Evolutionary conservation across 2,113 vertebrate species (phyloP).

Genomic region (Ploceus nigricollis): DNA sequence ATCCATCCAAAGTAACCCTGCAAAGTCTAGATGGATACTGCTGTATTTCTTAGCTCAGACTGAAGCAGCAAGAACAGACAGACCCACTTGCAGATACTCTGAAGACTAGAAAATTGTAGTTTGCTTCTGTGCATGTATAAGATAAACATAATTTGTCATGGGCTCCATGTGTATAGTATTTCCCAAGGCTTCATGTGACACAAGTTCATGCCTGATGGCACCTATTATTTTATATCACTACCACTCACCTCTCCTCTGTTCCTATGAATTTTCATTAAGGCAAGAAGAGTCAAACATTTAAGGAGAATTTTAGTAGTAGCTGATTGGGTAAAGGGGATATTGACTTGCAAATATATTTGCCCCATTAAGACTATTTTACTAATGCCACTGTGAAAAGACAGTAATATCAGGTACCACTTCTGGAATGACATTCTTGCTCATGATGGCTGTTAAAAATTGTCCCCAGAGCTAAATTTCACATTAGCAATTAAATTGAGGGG

Average conservation of each 20-base stretch:
- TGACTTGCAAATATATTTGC: background rate
- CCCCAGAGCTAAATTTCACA: background rate
- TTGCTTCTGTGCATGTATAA: background rate
- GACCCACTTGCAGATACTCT: background rate
- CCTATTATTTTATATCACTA: background rate
- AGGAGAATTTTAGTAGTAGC: background rate
- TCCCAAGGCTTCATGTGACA: background rate
- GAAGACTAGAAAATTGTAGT: background rate
- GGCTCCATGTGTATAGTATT: background rate
- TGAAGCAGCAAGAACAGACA: background rate
- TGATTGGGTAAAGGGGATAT: background rate
- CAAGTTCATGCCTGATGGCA: background rate
- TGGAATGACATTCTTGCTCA: background rate
- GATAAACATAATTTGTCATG: constrained; percentile 10
- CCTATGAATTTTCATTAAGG: background rate
- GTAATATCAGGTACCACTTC: background rate
- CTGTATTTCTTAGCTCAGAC: background rate
- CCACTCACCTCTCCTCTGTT: background rate
- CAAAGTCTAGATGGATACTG: background rate
- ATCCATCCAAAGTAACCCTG: background rate
- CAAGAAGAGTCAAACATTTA: background rate
- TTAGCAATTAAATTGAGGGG: background rate
- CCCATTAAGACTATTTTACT: background rate
- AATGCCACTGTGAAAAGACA: background rate
- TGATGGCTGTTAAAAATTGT: background rate